phyloP scores from a whole-genome alignment of 1,140 invertebrate genomes.

The Diorhabda carinulata region DNA sequence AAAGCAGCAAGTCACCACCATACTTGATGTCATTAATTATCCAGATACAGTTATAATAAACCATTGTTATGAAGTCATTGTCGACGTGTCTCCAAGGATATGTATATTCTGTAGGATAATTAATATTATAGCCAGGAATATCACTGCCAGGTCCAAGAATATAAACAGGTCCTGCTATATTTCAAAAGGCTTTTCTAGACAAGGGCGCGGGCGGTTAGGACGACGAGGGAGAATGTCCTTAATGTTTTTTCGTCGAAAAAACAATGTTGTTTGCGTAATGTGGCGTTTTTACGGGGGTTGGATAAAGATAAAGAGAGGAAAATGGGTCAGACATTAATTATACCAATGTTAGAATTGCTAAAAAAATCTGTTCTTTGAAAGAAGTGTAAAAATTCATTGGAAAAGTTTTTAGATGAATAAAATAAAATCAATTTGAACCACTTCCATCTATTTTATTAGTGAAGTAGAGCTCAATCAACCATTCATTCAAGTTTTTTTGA shows the following conservation, averaged over 20 bases:
- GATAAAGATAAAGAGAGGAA: background rate
- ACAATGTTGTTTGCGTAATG: constrained; percentile 8
- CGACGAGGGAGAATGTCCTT: background rate
- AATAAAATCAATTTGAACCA: no score
- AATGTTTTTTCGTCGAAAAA: constrained; percentile 1
- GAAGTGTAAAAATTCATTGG: no score
- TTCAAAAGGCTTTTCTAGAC: constrained; percentile 9
- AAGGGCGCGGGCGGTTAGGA: background rate
- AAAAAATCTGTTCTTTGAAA: no score
- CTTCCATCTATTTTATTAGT: no score
- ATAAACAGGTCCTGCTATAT: constrained; percentile 18
- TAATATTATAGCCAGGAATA: constrained; percentile 35
- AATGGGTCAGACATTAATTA: background rate
- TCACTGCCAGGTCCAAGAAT: constrained; percentile 31
- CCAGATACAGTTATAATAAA: constrained; percentile 45
- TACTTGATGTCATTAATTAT: constrained; percentile 44
- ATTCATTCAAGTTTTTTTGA: no score
- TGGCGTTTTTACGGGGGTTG: background rate
- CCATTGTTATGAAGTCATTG: constrained; percentile 44
- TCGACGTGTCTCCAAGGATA: constrained; percentile 44
- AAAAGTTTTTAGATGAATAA: no score
- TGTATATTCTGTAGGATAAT: constrained; percentile 42
- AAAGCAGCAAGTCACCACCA: constrained; percentile 43
- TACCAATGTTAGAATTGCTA: background rate
- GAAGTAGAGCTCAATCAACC: no score